Conservation (phyloP, 2,888 invertebrate species). For the Sceliomorpha sp. region DNA sequence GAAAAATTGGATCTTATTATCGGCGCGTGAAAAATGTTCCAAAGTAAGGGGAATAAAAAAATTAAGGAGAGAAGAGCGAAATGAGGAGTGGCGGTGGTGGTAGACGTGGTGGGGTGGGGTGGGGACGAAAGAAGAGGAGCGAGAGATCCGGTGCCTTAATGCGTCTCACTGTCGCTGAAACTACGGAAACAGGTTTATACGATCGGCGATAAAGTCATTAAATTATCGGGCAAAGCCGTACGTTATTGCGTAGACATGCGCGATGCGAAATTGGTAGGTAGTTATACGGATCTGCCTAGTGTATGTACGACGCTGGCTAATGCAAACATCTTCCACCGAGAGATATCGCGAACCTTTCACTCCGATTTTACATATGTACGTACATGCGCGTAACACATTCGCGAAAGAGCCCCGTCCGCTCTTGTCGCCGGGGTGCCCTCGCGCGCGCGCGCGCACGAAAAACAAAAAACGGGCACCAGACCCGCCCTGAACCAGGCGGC, state of each 20-base stretch:
- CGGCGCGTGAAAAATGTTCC: slow-evolving; percentile 37
- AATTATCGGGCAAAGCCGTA: slow-evolving; percentile 59
- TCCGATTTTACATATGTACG: slow-evolving; percentile 35
- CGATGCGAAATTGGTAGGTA: slow-evolving; percentile 53
- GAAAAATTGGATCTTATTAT: slow-evolving; percentile 29
- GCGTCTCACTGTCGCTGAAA: slow-evolving; percentile 24
- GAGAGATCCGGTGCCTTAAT: slow-evolving; percentile 10
- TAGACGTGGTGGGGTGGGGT: too few relatives aligned
- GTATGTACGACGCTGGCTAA: slow-evolving; percentile 36
- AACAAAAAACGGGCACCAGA: too few relatives aligned
- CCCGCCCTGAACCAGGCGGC: too few relatives aligned
- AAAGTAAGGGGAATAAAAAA: too few relatives aligned
- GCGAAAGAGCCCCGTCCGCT: too few relatives aligned
- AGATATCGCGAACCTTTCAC: slow-evolving; percentile 51
- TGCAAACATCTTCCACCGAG: slow-evolving; percentile 47
- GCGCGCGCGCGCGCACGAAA: too few relatives aligned
- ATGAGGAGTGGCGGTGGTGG: too few relatives aligned
- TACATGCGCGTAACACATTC: slow-evolving; percentile 5
- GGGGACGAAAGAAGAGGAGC: too few relatives aligned
- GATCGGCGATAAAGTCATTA: slow-evolving; percentile 67
- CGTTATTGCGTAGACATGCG: slow-evolving; percentile 41
- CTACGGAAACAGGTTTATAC: slow-evolving; percentile 60
- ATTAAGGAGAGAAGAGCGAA: too few relatives aligned
- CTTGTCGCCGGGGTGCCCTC: too few relatives aligned
- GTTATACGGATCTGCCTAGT: slow-evolving; percentile 38